phyloP scores from a whole-genome alignment of 1,140 invertebrate species.

The Drosophila albomicans region DNA sequence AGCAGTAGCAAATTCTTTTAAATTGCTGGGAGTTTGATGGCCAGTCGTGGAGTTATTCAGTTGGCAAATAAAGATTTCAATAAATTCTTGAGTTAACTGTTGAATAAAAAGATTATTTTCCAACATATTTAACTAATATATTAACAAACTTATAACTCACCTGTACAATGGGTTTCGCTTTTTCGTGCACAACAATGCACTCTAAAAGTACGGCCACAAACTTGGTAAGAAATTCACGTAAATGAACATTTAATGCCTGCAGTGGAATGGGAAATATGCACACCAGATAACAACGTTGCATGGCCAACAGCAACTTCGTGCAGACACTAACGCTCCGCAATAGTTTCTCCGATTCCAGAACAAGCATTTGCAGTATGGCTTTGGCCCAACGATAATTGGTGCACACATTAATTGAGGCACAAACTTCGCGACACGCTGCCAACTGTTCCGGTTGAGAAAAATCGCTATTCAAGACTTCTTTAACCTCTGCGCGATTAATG shows the following conservation, averaged over 20 bases:
- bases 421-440: conserved; percentile 38
- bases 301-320: conserved; percentile 31
- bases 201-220: conserved; percentile 64
- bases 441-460: conserved; percentile 31
- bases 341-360: conserved; percentile 66
- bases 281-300: conserved; percentile 63
- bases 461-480: conserved; percentile 36
- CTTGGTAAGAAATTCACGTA: conserved; percentile 56
- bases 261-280: conserved; percentile 67
- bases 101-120: background rate
- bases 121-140: background rate
- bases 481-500: conserved; percentile 55
- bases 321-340: conserved; percentile 43
- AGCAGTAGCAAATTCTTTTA: conserved; percentile 30
- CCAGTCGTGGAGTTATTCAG: conserved; percentile 8
- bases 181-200: conserved; percentile 41
- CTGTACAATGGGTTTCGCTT: conserved; percentile 14
- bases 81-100: conserved; percentile 54
- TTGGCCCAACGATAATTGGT: conserved; percentile 72
- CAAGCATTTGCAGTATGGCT: conserved; percentile 62
- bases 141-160: conserved; percentile 13
- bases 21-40: background rate
- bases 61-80: conserved; percentile 50
- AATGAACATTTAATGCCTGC: conserved; percentile 44
- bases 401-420: conserved; percentile 44